Evolutionary conservation across 2,888 invertebrate genomes (phyloP).

Genomic region (Drosophila mercatorum): DNA sequence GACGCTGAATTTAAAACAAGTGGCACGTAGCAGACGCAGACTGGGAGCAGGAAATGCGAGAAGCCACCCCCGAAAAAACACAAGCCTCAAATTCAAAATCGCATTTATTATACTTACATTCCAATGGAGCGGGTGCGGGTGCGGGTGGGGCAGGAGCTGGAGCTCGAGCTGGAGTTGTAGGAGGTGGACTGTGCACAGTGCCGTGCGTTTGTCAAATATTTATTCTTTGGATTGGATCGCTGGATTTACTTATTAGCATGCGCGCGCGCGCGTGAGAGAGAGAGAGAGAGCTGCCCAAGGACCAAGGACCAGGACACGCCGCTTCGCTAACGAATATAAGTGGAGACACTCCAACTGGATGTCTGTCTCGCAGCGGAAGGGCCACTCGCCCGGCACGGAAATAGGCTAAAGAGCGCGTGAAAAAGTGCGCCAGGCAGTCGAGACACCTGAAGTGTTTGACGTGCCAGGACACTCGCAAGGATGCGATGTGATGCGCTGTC

Average conservation of each 20-base stretch:
- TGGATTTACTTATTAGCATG: conserved; percentile 81
- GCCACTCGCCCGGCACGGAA: conserved; percentile 55
- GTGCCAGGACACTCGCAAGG: conserved; percentile 36
- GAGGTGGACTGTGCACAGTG: background rate
- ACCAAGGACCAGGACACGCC: conserved; percentile 28
- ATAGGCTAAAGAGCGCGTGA: conserved; percentile 78
- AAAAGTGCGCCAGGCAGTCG: conserved; percentile 52
- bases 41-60: background rate
- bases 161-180: background rate
- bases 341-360: conserved; percentile 20
- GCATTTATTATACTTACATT: conserved; percentile 79
- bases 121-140: conserved; percentile 40
- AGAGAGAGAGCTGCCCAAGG: background rate
- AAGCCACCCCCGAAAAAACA: conserved; percentile 37
- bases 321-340: conserved; percentile 68
- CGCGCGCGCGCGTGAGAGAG: conserved; percentile 45
- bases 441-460: conserved; percentile 59
- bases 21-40: conserved; percentile 68
- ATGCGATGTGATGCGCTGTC: conserved; percentile 40
- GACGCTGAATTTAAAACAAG: conserved; percentile 84
- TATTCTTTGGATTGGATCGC: conserved; percentile 81
- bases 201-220: conserved; percentile 81
- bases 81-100: conserved; percentile 72
- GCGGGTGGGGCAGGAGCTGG: background rate
- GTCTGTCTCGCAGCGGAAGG: conserved; percentile 45